Evolutionary conservation across 2,888 invertebrate species (phyloP), one percentile per base, ranked within the genome.

Genomic region (Zeuzera pyrina): DNA sequence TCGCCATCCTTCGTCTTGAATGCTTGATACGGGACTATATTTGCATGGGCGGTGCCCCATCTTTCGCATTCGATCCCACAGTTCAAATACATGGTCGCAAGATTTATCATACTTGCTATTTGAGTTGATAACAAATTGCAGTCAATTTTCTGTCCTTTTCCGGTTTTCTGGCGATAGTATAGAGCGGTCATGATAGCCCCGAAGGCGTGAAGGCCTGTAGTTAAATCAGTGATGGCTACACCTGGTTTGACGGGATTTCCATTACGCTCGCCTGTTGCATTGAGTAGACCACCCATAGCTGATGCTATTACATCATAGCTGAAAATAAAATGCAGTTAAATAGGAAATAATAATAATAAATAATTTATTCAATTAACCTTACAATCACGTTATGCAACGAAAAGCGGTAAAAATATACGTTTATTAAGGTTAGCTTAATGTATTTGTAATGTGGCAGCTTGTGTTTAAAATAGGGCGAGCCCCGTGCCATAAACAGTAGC

Each of bases 91-190:
- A 94, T 96, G 1, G 91, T 91, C 0, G 90, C 97, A 7, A 97
- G 86, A 62, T 98, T 97, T 12, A 94, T 93, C 62, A 98, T 85
- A 52, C 90, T 88, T 0, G 96, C 89, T 19, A 97, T 87, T 85
- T 97, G 97, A 0, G 97, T 96, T 1, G 96, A 94, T 0, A 98
- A 73, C n/a, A 98, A 85, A 71, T 97, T 90, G 53, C 95, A 96
- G 56, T 97, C 95, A 32, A 98, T 93, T 81, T 93, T 94, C 59
- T 97, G 97, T 0, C 98, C 98, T 41, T 68, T 68, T 0, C 93
- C 92, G 0, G 94, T 95, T 48, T 87, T 88, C 5, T 86, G 68
- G 31, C 95, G 84, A 52, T 95, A 89, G 38, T 94, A 71, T 3
- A 98, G 70, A 0, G 97, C 97, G 0, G 97, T 94, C 84, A 97